A percentile compares a stretch with the other conserved stretches of the same genome.
Evolutionary conservation across 2,797 vertebrate genomes (phyloP).

Genomic region (Mormyrops boulengeri): DNA sequence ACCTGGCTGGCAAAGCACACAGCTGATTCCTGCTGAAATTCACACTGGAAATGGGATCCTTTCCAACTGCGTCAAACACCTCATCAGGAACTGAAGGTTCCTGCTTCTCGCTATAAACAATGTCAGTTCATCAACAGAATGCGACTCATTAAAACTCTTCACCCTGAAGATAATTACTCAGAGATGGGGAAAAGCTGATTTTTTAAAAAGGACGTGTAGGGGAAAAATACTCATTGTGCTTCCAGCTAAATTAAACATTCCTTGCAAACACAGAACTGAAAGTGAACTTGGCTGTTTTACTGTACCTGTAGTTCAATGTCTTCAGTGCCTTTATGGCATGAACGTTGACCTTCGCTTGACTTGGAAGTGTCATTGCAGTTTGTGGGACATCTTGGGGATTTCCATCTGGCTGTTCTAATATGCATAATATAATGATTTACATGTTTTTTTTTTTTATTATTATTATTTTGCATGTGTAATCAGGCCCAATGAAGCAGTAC

Average conservation of each 20-base stretch:
- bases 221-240: background rate
- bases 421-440: background rate
- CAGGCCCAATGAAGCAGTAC: background rate
- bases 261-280: background rate
- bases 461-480: background rate
- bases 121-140: background rate
- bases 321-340: conserved; percentile 75
- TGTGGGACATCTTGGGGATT: conserved; percentile 40
- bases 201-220: background rate
- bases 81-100: conserved; percentile 68
- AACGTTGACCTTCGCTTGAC: conserved; percentile 70
- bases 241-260: background rate
- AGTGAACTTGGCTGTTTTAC: background rate
- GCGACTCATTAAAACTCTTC: background rate
- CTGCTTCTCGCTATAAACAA: conserved; percentile 71
- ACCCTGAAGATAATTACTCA: background rate
- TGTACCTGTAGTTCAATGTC: conserved; percentile 75
- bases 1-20: conserved; percentile 74
- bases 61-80: conserved; percentile 67
- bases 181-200: background rate
- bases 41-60: conserved; percentile 53
- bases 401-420: conserved; percentile 58
- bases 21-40: conserved; percentile 93
- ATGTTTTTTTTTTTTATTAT: background rate
- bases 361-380: conserved; percentile 87